Evolutionary conservation across 1,140 invertebrate genomes (phyloP).

Genomic region (Pseudomyrmex cubaensis): DNA sequence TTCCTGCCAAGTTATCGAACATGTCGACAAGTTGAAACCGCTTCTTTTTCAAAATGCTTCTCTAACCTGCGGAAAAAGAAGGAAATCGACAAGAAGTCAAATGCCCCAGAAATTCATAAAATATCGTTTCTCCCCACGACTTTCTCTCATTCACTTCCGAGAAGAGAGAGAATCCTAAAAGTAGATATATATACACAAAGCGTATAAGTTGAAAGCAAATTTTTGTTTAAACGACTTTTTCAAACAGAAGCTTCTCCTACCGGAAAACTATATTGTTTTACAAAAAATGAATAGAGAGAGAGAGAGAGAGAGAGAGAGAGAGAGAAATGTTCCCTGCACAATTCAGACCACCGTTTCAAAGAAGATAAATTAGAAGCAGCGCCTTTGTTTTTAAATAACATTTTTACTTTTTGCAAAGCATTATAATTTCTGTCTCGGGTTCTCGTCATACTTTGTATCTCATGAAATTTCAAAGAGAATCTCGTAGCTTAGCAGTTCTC

Average conservation of each 20-base stretch:
- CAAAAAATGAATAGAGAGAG: not conserved
- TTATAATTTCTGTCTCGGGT: constrained; percentile 9
- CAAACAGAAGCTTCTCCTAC: too few species aligned
- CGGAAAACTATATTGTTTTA: too few species aligned
- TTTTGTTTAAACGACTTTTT: too few species aligned
- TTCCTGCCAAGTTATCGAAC: constrained; percentile 31
- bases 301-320: too few species aligned
- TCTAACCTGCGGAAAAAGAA: constrained; percentile 31
- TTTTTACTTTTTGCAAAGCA: constrained; percentile 20
- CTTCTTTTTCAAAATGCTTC: constrained; percentile 32
- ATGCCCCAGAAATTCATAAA: constrained; percentile 40
- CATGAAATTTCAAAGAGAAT: constrained; percentile 29
- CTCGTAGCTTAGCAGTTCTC: not conserved
- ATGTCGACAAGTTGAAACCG: constrained; percentile 35
- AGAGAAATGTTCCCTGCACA: not conserved
- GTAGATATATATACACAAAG: constrained; percentile 18
- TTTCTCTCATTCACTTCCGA: constrained; percentile 11
- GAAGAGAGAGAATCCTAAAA: constrained; percentile 4
- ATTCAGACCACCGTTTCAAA: not conserved
- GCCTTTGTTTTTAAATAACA: constrained; percentile 14
- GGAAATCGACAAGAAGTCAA: constrained; percentile 25
- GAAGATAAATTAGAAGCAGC: constrained; percentile 22
- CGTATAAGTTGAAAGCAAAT: not conserved
- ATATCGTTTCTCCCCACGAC: constrained; percentile 31
- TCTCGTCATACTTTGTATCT: not conserved